phyloP scores from a whole-genome alignment of 2,888 invertebrate genomes.

The Acleris literana region DNA sequence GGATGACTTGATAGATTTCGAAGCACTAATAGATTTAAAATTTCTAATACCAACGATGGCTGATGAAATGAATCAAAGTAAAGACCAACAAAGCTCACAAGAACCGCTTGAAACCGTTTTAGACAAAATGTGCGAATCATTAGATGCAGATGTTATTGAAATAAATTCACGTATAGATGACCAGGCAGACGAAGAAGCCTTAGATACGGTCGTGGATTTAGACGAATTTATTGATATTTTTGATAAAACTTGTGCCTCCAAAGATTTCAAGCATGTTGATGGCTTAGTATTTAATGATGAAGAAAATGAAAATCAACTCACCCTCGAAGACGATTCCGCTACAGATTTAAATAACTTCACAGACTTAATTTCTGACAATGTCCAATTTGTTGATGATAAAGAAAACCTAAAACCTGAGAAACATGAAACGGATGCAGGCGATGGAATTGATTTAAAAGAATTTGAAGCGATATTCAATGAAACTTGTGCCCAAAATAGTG shows the following conservation, averaged over 20 bases:
- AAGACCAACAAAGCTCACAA: conserved; percentile 5
- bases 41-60: neutral
- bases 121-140: conserved; percentile 16
- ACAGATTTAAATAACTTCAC: conserved; percentile 16
- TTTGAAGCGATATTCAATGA: conserved; percentile 5
- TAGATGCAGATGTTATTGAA: neutral
- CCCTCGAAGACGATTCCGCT: neutral
- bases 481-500: neutral
- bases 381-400: no score
- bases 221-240: conserved; percentile 36
- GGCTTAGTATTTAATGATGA: no score
- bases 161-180: neutral
- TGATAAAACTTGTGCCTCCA: conserved; percentile 13
- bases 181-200: neutral
- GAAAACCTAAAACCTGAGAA: neutral
- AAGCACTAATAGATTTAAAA: conserved; percentile 18
- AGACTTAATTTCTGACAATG: neutral
- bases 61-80: neutral
- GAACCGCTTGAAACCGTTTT: conserved; percentile 9
- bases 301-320: neutral
- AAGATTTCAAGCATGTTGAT: neutral
- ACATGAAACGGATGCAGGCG: neutral
- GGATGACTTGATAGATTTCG: conserved; percentile 24
- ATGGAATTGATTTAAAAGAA: neutral
- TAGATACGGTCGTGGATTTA: conserved; percentile 9